A percentile compares a stretch with the other conserved stretches of the same genome.
phyloP scores from a whole-genome alignment of 2,888 invertebrate species.

The Microctonus hyperodae region DNA sequence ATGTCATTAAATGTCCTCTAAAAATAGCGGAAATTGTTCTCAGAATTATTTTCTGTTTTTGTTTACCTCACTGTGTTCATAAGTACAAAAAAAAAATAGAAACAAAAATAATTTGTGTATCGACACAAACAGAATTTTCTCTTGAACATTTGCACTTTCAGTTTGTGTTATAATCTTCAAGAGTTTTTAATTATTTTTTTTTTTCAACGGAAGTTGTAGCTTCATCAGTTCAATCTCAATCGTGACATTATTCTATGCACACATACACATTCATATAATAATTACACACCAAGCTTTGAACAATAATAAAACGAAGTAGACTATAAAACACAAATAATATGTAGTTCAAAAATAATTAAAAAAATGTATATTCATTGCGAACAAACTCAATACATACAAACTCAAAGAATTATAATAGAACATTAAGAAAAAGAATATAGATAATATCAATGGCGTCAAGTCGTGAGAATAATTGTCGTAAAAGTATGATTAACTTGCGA shows the following conservation, averaged over 20 bases:
- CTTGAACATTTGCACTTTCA: too few relatives aligned
- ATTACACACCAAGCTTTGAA: too few relatives aligned
- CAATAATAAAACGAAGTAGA: too few relatives aligned
- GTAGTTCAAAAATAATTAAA: too few relatives aligned
- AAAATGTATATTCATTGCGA: background rate
- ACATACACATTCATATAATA: too few relatives aligned
- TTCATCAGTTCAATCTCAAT: too few relatives aligned
- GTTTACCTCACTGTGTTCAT: conserved; percentile 8
- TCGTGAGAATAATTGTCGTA: conserved; percentile 27
- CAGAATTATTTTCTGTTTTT: conserved; percentile 17
- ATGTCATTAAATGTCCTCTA: background rate
- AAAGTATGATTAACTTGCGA: conserved; percentile 24
- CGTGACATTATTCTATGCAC: too few relatives aligned
- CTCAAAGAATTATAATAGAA: background rate
- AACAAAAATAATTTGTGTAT: background rate
- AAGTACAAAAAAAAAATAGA: background rate
- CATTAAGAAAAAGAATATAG: background rate
- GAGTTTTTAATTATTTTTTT: too few relatives aligned
- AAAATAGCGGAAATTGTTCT: conserved; percentile 7
- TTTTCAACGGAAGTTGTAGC: too few relatives aligned
- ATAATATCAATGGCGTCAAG: conserved; percentile 15
- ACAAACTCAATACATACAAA: background rate
- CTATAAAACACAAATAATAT: too few relatives aligned
- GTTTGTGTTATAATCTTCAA: too few relatives aligned
- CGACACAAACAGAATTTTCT: too few relatives aligned